phyloP scores from a whole-genome alignment of 2,888 invertebrate genomes.

The Scaptomyza reducta region DNA sequence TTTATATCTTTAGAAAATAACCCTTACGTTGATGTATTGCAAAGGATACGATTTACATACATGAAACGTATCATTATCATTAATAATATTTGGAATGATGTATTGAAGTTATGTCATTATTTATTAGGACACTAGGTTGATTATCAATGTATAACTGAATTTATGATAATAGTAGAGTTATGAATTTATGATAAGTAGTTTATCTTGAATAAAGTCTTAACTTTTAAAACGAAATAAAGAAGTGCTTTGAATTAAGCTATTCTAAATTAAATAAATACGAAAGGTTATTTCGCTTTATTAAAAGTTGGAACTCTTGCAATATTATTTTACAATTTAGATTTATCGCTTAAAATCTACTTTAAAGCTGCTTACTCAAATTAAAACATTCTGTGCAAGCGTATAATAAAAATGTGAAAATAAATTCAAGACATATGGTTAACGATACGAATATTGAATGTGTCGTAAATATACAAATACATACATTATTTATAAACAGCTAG shows the following conservation, averaged over 20 bases:
- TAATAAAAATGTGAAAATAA: neutral
- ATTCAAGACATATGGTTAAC: neutral
- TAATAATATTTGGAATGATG: neutral
- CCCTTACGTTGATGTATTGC: neutral
- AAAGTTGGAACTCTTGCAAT: neutral
- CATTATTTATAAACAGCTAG: slow-evolving; percentile 16
- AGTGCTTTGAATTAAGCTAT: no score
- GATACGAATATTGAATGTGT: slow-evolving; percentile 6
- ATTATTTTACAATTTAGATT: neutral
- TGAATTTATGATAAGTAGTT: no score
- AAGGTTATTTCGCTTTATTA: no score
- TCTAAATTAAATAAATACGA: no score
- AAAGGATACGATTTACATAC: neutral
- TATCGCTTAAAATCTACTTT: neutral
- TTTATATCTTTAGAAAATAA: no score
- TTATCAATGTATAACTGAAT: neutral
- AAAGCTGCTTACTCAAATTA: neutral
- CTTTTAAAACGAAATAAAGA: no score
- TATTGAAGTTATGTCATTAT: neutral
- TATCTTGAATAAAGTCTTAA: no score
- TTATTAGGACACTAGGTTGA: neutral
- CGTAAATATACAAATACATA: slow-evolving; percentile 6
- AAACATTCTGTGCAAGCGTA: neutral
- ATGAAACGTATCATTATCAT: neutral
- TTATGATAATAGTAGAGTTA: neutral